Conservation (phyloP, 2,113 vertebrate species). For the Tetraodon nigroviridis region DNA sequence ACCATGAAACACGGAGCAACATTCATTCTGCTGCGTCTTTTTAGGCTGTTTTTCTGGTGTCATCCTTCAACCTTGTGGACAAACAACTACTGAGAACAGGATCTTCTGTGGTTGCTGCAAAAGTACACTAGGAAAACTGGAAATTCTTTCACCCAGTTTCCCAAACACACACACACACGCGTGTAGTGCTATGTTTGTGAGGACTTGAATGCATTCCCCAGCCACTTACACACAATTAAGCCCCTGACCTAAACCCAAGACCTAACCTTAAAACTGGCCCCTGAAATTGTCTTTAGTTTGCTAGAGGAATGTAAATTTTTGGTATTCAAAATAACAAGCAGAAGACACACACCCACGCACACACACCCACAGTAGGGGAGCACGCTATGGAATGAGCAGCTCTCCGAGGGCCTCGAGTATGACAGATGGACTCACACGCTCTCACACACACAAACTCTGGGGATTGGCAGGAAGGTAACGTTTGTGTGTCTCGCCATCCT, state of each 20-base stretch:
- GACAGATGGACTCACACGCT: constrained; percentile 73
- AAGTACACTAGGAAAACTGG: neutral
- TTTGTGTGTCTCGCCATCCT: constrained; percentile 43
- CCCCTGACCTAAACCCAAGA: no score
- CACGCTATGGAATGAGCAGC: constrained; percentile 34
- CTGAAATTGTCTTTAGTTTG: no score
- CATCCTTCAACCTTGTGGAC: constrained; percentile 2
- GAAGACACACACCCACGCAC: neutral
- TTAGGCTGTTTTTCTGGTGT: constrained; percentile 29
- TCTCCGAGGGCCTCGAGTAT: constrained; percentile 69
- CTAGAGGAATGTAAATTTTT: neutral
- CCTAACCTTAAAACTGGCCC: no score
- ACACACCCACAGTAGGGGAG: constrained; percentile 4
- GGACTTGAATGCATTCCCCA: no score
- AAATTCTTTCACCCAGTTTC: constrained; percentile 1
- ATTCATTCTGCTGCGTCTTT: constrained; percentile 58
- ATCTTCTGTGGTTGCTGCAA: neutral
- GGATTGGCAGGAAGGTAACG: constrained; percentile 55
- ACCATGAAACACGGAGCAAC: constrained; percentile 66
- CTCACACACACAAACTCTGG: constrained; percentile 39
- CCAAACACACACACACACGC: neutral
- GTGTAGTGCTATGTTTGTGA: no score
- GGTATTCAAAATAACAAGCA: neutral
- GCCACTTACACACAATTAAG: no score
- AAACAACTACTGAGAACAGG: neutral